Base-by-base conservation (phyloP, 2,113 vertebrate species). In the Pitta sordida region DNA sequence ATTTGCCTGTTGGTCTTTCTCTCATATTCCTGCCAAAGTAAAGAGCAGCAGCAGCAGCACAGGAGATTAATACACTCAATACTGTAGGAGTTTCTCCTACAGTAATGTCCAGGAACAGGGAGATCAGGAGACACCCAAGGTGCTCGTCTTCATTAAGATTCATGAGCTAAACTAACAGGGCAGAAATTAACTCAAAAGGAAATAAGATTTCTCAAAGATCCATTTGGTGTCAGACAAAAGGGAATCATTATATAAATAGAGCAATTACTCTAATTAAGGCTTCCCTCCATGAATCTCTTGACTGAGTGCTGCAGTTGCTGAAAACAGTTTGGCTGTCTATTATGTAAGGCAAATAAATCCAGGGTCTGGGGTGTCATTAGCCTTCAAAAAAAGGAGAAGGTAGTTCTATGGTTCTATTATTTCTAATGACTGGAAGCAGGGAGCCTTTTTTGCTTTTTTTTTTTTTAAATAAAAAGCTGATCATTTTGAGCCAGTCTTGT, bases 191-290 rank as follows among this genome's bases (percentile, higher is more conserved):
- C 88, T 91, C 21, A 0, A 90, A 96, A 95, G 83, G 88, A 95
- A 95, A 71, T 90, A 86, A 93, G 83, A 93, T 95, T 87, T 96
- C 94, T 96, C 91, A 86, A 93, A 97, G 94, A 94, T 96, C 68
- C 55, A 83, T 94, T 95, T 96, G 93, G 96, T 94, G 90, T 93
- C 69, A 91, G 63, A 94, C 83, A 95, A 97, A 93, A 87, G 90
- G 52, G 78, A 90, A 83, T 92, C 27, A 16, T 97, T 97, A 96
- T 58, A 96, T 95, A 97, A 97, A 96, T 96, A 94, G 83, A 96
- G 95, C 94, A 97, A 97, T 97, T 96, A 96, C 83, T 96, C 86
- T 96, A 97, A 97, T 95, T 96, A 96, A 93, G 89, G 60, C 62
- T 94, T 97, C 94, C 86, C 94, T 95, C 64, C 59, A 76, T 71